Base-by-base conservation (phyloP, 2,113 vertebrate species). In the Pelmatolapia mariae region DNA sequence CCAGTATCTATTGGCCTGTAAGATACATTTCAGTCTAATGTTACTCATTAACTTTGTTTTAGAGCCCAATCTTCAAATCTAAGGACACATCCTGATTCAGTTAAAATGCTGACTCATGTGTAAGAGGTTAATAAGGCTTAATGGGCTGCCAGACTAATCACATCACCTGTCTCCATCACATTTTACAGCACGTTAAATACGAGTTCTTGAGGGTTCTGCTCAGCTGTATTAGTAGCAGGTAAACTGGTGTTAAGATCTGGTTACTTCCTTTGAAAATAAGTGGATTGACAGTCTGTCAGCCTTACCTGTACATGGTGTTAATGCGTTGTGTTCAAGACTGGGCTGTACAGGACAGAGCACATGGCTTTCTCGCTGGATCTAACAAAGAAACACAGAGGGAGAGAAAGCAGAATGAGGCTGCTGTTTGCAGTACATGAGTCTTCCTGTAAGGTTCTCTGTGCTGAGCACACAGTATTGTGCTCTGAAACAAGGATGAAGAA, bases 351-450 rank as follows among this genome's bases (percentile, higher is more conserved):
- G 85, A 71, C 52, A 94, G 73, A 93, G 91, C 10, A 90, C 87
- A 61, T 96, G 92, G 1, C 29, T 87, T 63, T 95, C 94, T 82
- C 93, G 89, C 83, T 95, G 95, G 91, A 96, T 95, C 95, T 96
- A 76, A 79, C 26, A 80, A 29, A 81, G 52, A 81, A 38, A 57
- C n/a, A 59, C 11, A 81, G 13, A 80, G 16, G 9, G 68, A 56
- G 33, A 81, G 36, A 19, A 3, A 31, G 45, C 45, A n/a, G 73
- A 52, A n/a, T 47, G 26, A 76, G 43, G 22, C 71, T 31, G 71
- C 38, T 45, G 40, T 45, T 73, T 26, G 68, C 13, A 50, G 45
- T 45, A 29, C 40, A 47, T 29, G 66, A 7, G 22, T 76, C 7
- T 19, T 47, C 43, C 24, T 50, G 7, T 31, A 7, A 78, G 29